These are phyloP conservation scores for Luidia sarsii DNA, from an alignment of 53 echinoderm and acorn worm genomes.

Conservation along the genomic window DNA sequence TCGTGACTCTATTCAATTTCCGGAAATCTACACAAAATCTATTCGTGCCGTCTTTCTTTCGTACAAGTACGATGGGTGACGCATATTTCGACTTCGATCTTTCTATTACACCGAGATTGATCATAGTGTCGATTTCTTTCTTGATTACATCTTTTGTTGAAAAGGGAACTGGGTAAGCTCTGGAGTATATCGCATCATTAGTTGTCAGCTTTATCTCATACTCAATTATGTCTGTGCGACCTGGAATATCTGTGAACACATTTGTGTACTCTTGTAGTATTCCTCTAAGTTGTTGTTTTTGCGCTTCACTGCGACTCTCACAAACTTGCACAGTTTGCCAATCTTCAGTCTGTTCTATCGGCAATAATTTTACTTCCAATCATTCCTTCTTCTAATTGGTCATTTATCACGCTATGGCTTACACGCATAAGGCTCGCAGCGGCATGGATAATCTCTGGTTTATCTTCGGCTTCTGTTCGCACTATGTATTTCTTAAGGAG, in stretches of 20 bases:
- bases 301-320: not conserved
- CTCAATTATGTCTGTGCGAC: not conserved
- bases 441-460: not conserved
- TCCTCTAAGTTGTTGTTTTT: not conserved
- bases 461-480: not conserved
- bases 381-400: not conserved
- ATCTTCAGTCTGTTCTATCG: not conserved
- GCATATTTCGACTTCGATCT: conserved; percentile 24
- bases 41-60: conserved; percentile 57
- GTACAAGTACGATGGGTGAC: conserved; percentile 20
- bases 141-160: conserved; percentile 13
- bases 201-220: conserved; percentile 1
- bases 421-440: not conserved
- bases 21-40: conserved; percentile 59
- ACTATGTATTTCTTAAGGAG: conserved; percentile 43
- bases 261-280: not conserved
- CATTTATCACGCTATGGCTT: not conserved
- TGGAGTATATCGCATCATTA: not conserved
- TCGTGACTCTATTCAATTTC: conserved; percentile 46
- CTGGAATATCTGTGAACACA: conserved; percentile 21
- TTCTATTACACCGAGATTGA: conserved; percentile 37
- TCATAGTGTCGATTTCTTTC: conserved; percentile 27
- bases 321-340: not conserved
- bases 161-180: conserved; percentile 37
- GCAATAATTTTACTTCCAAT: conserved; percentile 24